Conservation (phyloP, 2,888 invertebrate species). For the Colletes collaris region DNA sequence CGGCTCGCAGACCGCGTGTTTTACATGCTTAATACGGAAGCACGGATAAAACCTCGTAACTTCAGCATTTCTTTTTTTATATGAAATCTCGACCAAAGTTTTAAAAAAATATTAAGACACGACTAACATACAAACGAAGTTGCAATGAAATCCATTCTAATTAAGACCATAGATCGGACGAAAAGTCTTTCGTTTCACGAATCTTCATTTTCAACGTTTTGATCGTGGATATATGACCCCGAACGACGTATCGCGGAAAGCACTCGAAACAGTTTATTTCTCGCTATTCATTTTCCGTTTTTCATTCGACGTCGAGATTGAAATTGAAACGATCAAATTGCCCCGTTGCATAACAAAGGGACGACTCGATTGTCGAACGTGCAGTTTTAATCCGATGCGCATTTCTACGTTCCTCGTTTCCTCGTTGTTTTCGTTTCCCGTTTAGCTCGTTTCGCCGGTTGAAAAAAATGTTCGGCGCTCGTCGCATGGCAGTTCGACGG, state of each 20-base stretch:
- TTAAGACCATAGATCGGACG: too few relatives aligned
- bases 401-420: background rate
- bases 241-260: background rate
- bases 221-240: too few relatives aligned
- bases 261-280: background rate
- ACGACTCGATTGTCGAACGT: background rate
- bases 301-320: background rate
- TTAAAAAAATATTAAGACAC: too few relatives aligned
- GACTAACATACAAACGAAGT: too few relatives aligned
- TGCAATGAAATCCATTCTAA: too few relatives aligned
- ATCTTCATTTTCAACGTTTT: too few relatives aligned
- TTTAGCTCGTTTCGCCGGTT: background rate
- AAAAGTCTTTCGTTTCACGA: too few relatives aligned
- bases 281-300: background rate
- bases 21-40: too few relatives aligned
- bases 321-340: constrained; percentile 18
- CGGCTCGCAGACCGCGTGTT: too few relatives aligned
- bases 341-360: background rate
- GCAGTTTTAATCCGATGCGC: constrained; percentile 18
- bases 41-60: too few relatives aligned
- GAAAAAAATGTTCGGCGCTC: background rate
- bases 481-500: background rate
- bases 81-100: too few relatives aligned
- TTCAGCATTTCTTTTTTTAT: too few relatives aligned
- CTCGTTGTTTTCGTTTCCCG: background rate